Evolutionary conservation across 64 coral and sea anemone species (phyloP), one percentile per base, ranked within the genome.

Genomic region (Dendrophyllia cribrosa): DNA sequence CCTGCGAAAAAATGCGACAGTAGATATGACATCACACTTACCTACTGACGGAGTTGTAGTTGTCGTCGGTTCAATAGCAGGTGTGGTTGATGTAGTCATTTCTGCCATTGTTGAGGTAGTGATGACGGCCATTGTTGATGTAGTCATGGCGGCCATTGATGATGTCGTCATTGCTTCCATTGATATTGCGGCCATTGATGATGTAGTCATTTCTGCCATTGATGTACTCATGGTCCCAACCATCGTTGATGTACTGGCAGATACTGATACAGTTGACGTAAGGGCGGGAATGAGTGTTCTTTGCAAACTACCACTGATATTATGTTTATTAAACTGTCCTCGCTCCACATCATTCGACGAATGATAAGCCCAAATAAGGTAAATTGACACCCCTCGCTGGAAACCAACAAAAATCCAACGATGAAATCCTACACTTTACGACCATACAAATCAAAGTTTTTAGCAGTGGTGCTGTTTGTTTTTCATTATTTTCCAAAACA

Each of bases 291-390:
- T 66, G 13, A 84, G 62, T 7, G 20, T 66, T 7, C 66, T 44
- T 5, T 9, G 8, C 10, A 20, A 17, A 25, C 45, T 43, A 34
- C 34, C 34, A 34, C 34, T 34, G 7, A 10, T 10, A 1, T 20
- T 16, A 60, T 79, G 75, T 12, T 20, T 6, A 0, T 51, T 6
- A 10, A 78, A 69, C 10, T 78, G 75, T 68, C 58, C 70, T 80
- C 15, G 1, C 5, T 58, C 22, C 21, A 43, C 22, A n/a, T 86
- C 90, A 23, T 60, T 17, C 15, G 68, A 66, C 5, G 48, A 7
- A 12, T 85, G 59, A 75, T 76, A 92, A 3, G 80, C 80, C 90
- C 69, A 86, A 4, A 92, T 75, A 9, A 92, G 70, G 15, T 75
- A 86, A 63, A 85, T 55, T 12, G 70, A 56, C 79, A 53, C 61